Conservation (phyloP, 2,888 invertebrate genomes). For the Phrixothrix hirtus region DNA sequence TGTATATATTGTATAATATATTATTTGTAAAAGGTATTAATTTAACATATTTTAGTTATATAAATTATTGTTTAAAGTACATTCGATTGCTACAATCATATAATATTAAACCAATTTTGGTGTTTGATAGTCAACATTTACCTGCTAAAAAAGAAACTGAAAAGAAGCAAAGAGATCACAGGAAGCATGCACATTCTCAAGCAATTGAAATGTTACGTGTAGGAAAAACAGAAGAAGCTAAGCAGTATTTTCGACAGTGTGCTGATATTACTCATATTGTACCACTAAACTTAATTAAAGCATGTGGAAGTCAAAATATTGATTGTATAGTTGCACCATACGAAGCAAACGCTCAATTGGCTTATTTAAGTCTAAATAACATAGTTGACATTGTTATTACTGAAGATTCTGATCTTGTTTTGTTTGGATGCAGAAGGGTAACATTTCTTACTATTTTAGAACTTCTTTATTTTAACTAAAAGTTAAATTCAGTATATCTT, state of each 20-base stretch:
- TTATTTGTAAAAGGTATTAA: no score
- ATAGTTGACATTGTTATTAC: conserved; percentile 91
- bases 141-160: conserved; percentile 94
- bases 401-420: conserved; percentile 94
- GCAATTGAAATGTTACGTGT: conserved; percentile 79
- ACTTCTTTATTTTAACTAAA: no score
- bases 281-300: conserved; percentile 85
- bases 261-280: conserved; percentile 86
- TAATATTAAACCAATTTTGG: conserved; percentile 90
- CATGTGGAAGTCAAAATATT: conserved; percentile 75
- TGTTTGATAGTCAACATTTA: conserved; percentile 94
- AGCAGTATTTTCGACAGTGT: conserved; percentile 60
- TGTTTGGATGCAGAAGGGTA: conserved; percentile 95
- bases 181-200: conserved; percentile 73
- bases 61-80: conserved; percentile 89
- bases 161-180: conserved; percentile 74
- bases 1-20: no score
- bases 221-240: conserved; percentile 68
- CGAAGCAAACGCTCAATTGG: conserved; percentile 96
- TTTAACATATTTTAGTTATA: no score
- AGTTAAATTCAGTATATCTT: no score
- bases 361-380: conserved; percentile 80
- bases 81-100: conserved; percentile 78
- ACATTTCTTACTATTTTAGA: no score
- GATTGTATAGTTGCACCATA: conserved; percentile 97